Evolutionary conservation across 2,113 vertebrate genomes (phyloP), one percentile per base, ranked within the genome.

Genomic region (Syngnathus floridae): DNA sequence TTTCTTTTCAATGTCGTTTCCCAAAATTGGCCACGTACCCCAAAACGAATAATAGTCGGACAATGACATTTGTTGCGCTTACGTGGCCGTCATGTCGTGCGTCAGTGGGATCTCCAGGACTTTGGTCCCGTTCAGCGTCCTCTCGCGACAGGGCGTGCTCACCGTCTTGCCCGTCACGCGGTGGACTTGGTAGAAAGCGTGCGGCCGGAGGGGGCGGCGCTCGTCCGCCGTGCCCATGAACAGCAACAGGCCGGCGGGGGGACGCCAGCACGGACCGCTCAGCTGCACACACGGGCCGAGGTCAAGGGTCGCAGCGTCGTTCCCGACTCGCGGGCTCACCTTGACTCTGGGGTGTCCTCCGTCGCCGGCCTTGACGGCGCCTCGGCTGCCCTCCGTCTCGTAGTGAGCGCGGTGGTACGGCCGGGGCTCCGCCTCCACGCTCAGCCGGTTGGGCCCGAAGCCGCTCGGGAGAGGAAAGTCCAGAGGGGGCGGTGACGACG

Each of bases 171-270:
- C 95, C 1, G 96, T 98, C 77, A 99, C 96, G 26, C 94, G 88
- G 86, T 99, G 96, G 69, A 95, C 94, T 77, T 97, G 96, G 87
- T 99, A 99, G 89, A 99, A 99, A 1, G 94, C 90, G 21, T 99
- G 96, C 52, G 96, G 96, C 37, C 94, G 89, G 37, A 96, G 80
- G 81, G 51, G 7, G 11, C 88, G 92, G 38, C 93, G 91, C 65
- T 99, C 96, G 49, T 99, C 96, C 0, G 95, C 93, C 0, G 96
- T 98, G n/a, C 96, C 96, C 1, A 99, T 96, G 88, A 98, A 99
- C 88, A 98, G 86, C 69, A 95, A 91, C 35, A 99, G 84, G 83
- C 86, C 92, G 81, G 98, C 76, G 0, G 92, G 92, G 0, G 92
- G 91, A 82, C 93, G 95, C 65, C 97, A 92, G 4, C 63, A 92